phyloP scores from a whole-genome alignment of 1,140 invertebrate species.

The Kradibia gibbosae region DNA sequence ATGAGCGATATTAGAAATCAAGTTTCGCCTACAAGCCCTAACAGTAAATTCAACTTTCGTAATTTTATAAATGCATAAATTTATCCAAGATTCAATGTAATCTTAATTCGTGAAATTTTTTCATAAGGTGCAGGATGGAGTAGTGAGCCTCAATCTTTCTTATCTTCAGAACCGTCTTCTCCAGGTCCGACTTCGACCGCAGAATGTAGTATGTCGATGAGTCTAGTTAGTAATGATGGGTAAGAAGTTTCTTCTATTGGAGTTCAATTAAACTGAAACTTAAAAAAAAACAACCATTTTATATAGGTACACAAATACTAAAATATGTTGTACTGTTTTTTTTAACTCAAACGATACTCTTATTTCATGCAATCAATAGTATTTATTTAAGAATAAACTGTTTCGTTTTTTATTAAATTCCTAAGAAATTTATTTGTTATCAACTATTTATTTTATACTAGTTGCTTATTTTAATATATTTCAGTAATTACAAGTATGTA shows the following conservation, averaged over 20 bases:
- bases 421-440: too few species aligned
- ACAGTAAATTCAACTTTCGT: constrained; percentile 61
- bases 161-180: constrained; percentile 80
- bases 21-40: constrained; percentile 70
- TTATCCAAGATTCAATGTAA: neutral
- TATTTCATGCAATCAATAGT: too few species aligned
- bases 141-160: constrained; percentile 75
- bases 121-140: constrained; percentile 70
- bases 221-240: constrained; percentile 77
- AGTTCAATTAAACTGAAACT: too few species aligned
- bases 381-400: too few species aligned
- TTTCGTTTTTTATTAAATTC: too few species aligned
- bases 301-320: too few species aligned
- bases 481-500: too few species aligned
- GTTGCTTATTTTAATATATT: too few species aligned
- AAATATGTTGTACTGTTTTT: too few species aligned
- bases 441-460: too few species aligned
- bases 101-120: neutral
- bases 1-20: constrained; percentile 64
- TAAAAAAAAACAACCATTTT: too few species aligned
- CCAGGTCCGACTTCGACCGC: constrained; percentile 76
- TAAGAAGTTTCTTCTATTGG: constrained; percentile 58
- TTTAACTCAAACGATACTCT: too few species aligned
- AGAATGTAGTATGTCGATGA: constrained; percentile 77
- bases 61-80: neutral